These are phyloP conservation scores for Bovichtus variegatus DNA, from an alignment of 2,797 vertebrate genomes.

Conservation along the genomic window DNA sequence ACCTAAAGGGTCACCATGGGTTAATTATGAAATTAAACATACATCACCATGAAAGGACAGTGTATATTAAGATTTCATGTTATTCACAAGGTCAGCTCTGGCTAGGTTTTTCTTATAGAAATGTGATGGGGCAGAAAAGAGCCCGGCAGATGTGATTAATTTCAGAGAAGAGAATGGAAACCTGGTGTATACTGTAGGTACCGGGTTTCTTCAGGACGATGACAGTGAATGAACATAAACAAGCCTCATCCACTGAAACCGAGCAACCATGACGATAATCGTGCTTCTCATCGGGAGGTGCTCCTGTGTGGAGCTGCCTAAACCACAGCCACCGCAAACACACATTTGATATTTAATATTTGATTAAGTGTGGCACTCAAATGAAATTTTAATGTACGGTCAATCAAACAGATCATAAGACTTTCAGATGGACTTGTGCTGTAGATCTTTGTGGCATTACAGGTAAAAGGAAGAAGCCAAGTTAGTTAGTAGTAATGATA, in stretches of 20 bases:
- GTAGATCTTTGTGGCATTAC: background rate
- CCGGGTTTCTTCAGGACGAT: conserved; percentile 41
- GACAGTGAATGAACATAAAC: conserved; percentile 45
- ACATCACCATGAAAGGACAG: conserved; percentile 7
- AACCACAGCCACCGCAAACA: conserved; percentile 44
- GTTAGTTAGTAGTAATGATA: background rate
- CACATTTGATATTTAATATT: conserved; percentile 9
- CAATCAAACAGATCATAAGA: background rate
- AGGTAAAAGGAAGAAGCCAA: background rate
- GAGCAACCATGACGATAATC: conserved; percentile 55
- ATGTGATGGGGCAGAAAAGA: background rate
- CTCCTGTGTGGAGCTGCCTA: conserved; percentile 26
- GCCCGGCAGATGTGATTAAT: conserved; percentile 14
- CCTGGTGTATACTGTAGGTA: conserved; percentile 9
- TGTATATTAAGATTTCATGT: conserved; percentile 7
- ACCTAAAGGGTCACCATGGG: conserved; percentile 14
- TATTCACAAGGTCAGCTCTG: conserved; percentile 22
- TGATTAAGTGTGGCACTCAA: background rate
- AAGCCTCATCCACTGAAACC: conserved; percentile 49
- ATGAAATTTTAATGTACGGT: conserved; percentile 2
- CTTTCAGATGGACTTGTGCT: background rate
- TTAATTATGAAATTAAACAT: conserved; percentile 58
- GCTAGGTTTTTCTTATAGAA: background rate
- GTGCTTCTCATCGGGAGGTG: conserved; percentile 20
- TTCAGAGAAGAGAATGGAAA: background rate